Conservation (phyloP, 2,113 vertebrate genomes). For the Sinocyclocheilus anshuiensis region DNA sequence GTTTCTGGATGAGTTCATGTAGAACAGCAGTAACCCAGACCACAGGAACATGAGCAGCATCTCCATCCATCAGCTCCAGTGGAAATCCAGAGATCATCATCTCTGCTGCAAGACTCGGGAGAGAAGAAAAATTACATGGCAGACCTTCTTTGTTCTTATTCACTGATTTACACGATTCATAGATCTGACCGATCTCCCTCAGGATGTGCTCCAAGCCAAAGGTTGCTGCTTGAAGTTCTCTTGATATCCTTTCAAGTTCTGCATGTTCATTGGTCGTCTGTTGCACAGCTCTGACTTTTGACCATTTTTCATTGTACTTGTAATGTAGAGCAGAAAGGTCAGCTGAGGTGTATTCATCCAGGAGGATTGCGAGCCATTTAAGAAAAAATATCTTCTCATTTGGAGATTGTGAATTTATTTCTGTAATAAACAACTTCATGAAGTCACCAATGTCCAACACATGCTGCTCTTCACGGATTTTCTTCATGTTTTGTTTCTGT, state of each 20-base stretch:
- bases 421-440: not conserved
- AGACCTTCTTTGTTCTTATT: not conserved
- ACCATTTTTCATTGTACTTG: conserved; percentile 63
- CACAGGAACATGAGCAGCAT: conserved; percentile 78
- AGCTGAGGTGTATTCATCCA: conserved; percentile 59
- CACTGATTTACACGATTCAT: conserved; percentile 52
- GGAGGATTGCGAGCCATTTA: conserved; percentile 68
- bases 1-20: conserved; percentile 70
- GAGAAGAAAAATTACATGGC: not conserved
- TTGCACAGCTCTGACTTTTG: conserved; percentile 50
- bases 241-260: conserved; percentile 65
- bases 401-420: not conserved
- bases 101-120: conserved; percentile 54
- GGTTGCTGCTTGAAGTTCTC: conserved; percentile 55
- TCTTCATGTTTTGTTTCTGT: not conserved
- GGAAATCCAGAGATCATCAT: not conserved
- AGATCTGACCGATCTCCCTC: not conserved
- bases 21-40: conserved; percentile 75
- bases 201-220: conserved; percentile 31
- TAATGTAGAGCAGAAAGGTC: conserved; percentile 61
- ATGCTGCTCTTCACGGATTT: not conserved
- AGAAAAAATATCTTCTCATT: conserved; percentile 67
- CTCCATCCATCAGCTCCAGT: not conserved
- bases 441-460: not conserved
- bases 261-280: conserved; percentile 52